A percentile compares a stretch with the other conserved stretches of the same genome.
Conservation (phyloP, 2,113 vertebrate genomes). For the Zeus faber region DNA sequence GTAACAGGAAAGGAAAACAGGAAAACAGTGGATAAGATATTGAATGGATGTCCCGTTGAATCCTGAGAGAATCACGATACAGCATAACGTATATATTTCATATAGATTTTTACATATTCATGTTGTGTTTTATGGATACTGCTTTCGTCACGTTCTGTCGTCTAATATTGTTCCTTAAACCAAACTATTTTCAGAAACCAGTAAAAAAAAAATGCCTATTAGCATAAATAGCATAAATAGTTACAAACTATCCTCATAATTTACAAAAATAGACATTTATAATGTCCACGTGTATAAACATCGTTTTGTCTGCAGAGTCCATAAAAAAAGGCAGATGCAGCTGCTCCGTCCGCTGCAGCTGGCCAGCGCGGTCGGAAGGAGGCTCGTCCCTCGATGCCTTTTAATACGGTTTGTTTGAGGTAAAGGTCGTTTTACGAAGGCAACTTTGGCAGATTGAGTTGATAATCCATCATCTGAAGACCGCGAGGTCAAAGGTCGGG, state of each 20-base stretch:
- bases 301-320: too few species aligned
- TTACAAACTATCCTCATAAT: constrained; percentile 64
- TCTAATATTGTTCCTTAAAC: constrained; percentile 37
- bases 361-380: too few species aligned
- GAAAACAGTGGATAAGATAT: constrained; percentile 38
- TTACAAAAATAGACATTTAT: constrained; percentile 70
- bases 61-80: constrained; percentile 58
- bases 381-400: too few species aligned
- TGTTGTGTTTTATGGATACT: too few species aligned
- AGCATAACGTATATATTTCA: constrained; percentile 22
- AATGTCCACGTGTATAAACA: constrained; percentile 38
- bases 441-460: constrained; percentile 55
- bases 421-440: constrained; percentile 48
- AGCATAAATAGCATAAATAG: constrained; percentile 77
- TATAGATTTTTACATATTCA: too few species aligned
- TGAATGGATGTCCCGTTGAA: constrained; percentile 48
- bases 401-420: constrained; percentile 39
- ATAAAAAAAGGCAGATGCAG: too few species aligned
- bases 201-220: constrained; percentile 52
- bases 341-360: too few species aligned
- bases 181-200: constrained; percentile 48
- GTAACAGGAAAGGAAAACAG: constrained; percentile 35
- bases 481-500: too few species aligned
- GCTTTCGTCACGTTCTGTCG: constrained; percentile 15
- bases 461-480: not conserved